A percentile compares a stretch with the other conserved stretches of the same genome.
phyloP scores from a whole-genome alignment of 2,888 invertebrate genomes.

The Pachycephus smyrnensis region DNA sequence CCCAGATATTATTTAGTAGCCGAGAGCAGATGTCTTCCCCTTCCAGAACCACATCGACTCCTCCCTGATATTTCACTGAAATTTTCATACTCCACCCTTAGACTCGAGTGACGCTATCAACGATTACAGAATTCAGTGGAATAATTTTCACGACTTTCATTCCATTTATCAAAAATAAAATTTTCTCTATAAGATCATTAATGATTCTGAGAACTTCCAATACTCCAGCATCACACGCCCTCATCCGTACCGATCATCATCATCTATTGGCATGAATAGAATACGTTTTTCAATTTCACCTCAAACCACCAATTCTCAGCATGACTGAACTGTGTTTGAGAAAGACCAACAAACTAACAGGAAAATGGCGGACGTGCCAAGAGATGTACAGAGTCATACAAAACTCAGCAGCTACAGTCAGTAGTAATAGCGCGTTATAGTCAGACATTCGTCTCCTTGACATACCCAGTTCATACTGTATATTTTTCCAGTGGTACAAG shows the following conservation, averaged over 20 bases:
- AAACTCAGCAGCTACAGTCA: too few species aligned
- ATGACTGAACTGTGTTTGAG: background rate
- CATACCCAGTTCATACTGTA: too few species aligned
- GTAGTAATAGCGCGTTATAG: too few species aligned
- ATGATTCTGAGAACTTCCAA: background rate
- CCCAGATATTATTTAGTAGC: slow-evolving; percentile 54
- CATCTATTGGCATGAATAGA: background rate
- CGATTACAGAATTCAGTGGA: background rate
- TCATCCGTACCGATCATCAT: background rate
- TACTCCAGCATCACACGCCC: background rate
- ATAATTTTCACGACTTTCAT: background rate
- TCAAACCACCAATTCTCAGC: background rate
- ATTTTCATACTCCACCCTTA: background rate
- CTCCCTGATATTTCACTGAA: background rate
- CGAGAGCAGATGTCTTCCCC: slow-evolving; percentile 60
- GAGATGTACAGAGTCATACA: too few species aligned
- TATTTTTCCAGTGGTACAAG: too few species aligned
- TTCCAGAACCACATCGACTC: slow-evolving; percentile 41
- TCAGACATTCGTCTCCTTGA: too few species aligned
- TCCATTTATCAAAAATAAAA: background rate
- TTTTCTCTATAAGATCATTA: background rate
- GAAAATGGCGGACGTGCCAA: background rate
- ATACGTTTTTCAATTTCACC: background rate
- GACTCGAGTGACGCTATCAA: background rate
- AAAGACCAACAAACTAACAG: background rate